Percentiles rank a stretch among this genome's conserved stretches.
These are phyloP conservation scores for Alviniconcha strummeri DNA, from an alignment of 2,888 invertebrate genomes.

Conservation along the genomic window DNA sequence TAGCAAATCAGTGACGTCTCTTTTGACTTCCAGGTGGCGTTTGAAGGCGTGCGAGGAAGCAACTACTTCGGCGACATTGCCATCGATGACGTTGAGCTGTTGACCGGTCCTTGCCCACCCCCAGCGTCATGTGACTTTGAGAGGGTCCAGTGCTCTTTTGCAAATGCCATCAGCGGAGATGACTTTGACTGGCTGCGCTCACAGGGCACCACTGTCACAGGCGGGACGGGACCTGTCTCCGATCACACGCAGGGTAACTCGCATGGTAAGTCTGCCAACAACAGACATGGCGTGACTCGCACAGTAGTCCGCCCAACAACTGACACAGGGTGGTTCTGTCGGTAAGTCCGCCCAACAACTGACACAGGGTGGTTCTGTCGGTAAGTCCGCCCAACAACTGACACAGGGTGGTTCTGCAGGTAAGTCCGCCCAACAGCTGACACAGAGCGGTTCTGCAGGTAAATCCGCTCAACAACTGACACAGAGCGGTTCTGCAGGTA, in stretches of 20 bases:
- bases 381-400: no score
- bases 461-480: no score
- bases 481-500: no score
- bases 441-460: no score
- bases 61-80: slow-evolving; percentile 61
- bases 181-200: slow-evolving; percentile 64
- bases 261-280: slow-evolving; percentile 72
- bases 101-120: slow-evolving; percentile 51
- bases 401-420: no score
- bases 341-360: no score
- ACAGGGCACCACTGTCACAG: slow-evolving; percentile 55
- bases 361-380: no score
- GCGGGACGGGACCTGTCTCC: slow-evolving; percentile 82
- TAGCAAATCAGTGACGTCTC: not conserved
- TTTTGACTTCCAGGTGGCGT: slow-evolving; percentile 53
- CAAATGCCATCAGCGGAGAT: slow-evolving; percentile 49
- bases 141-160: slow-evolving; percentile 55
- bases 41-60: slow-evolving; percentile 62
- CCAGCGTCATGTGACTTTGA: slow-evolving; percentile 67
- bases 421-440: no score
- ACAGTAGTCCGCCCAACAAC: no score
- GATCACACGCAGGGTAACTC: slow-evolving; percentile 86
- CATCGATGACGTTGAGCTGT: slow-evolving; percentile 64
- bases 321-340: no score
- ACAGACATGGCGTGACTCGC: not conserved